These are phyloP conservation scores for Lingula anatina DNA, from an alignment of 2,888 invertebrate species.

Conservation along the genomic window DNA sequence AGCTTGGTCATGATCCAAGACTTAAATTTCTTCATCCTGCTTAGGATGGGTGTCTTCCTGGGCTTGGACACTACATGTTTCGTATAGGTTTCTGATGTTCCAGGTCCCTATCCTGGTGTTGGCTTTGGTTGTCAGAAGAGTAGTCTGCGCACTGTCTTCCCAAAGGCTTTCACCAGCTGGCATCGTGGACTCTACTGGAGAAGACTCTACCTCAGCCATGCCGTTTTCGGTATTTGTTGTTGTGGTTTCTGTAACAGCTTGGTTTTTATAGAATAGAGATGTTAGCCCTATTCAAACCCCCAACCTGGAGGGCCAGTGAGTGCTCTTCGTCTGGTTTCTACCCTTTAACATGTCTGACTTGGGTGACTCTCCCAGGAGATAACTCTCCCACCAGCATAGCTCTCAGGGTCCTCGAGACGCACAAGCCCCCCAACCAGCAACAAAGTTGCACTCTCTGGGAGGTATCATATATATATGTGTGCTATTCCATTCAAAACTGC, in stretches of 20 bases:
- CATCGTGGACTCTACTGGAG: slow-evolving; percentile 6
- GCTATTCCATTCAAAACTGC: too few relatives aligned
- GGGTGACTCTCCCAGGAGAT: too few relatives aligned
- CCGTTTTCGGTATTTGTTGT: background rate
- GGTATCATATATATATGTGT: too few relatives aligned
- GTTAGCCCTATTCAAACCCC: background rate
- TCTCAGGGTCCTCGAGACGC: too few relatives aligned
- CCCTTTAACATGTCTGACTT: too few relatives aligned
- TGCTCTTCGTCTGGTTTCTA: too few relatives aligned
- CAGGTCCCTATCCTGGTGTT: slow-evolving; percentile 5
- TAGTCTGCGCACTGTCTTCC: slow-evolving; percentile 5
- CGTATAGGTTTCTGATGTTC: slow-evolving; percentile 2
- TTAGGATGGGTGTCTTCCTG: background rate
- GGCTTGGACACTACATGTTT: background rate
- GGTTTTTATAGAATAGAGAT: too few relatives aligned
- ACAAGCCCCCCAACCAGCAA: too few relatives aligned
- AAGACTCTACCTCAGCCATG: background rate
- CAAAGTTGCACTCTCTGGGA: too few relatives aligned
- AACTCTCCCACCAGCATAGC: too few relatives aligned
- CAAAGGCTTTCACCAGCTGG: slow-evolving; percentile 6
- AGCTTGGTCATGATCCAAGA: background rate
- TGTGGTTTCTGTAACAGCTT: background rate
- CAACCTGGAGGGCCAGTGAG: background rate
- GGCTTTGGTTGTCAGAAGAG: slow-evolving; percentile 4
- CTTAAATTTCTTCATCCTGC: too few relatives aligned